Conservation (phyloP, 2,113 vertebrate species). For the Amphilophus citrinellus region DNA sequence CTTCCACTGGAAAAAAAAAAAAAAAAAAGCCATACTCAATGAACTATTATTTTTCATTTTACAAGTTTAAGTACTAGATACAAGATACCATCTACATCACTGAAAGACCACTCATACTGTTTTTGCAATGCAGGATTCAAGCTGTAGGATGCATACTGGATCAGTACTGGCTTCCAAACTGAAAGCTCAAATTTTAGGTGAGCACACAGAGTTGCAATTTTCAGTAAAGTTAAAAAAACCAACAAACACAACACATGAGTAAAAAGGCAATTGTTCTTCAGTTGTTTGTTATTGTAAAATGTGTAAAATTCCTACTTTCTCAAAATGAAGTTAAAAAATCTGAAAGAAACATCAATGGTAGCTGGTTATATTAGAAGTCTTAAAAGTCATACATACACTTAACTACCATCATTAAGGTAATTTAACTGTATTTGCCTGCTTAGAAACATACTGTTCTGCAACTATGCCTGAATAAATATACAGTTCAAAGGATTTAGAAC, state of each 20-base stretch:
- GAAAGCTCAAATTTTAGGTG: neutral
- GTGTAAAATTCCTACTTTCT: neutral
- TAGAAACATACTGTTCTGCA: neutral
- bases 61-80: neutral
- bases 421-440: neutral
- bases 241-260: neutral
- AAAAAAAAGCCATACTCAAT: neutral
- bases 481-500: neutral
- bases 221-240: neutral
- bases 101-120: neutral
- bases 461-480: neutral
- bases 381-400: neutral
- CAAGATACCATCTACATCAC: too few species aligned
- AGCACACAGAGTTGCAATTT: neutral
- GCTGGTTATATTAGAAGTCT: neutral
- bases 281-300: neutral
- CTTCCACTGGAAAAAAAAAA: neutral
- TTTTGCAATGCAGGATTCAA: neutral
- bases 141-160: neutral
- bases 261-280: neutral
- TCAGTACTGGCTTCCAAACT: too few species aligned
- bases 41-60: neutral
- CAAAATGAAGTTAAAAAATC: neutral
- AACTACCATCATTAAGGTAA: neutral
- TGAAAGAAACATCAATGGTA: neutral